phyloP scores from a whole-genome alignment of 2,797 vertebrate genomes.

The Scarus forsteni region DNA sequence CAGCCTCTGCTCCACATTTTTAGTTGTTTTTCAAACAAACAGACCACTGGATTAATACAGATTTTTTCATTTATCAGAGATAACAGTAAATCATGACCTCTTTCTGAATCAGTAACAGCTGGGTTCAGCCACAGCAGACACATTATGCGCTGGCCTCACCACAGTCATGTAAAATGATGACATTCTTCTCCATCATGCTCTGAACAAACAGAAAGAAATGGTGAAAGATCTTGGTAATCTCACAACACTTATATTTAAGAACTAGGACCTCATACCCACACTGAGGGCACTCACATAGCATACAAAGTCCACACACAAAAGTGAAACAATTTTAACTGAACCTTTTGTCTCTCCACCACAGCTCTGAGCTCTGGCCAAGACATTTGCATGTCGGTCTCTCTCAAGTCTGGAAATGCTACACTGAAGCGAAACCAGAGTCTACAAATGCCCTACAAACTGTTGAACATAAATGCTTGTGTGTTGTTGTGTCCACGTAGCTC shows the following conservation, averaged over 20 bases:
- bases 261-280: not conserved
- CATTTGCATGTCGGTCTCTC: no score
- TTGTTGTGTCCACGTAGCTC: no score
- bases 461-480: no score
- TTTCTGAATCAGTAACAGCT: not conserved
- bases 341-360: no score
- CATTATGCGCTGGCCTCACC: constrained; percentile 4
- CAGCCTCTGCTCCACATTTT: constrained; percentile 5
- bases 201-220: not conserved
- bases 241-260: not conserved
- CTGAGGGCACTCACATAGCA: not conserved
- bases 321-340: no score
- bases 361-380: no score
- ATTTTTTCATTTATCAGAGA: constrained; percentile 8
- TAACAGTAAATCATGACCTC: not conserved
- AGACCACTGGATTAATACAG: constrained; percentile 3
- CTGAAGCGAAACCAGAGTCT: no score
- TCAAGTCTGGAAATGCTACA: no score
- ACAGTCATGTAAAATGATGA: constrained; percentile 4
- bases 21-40: constrained; percentile 13
- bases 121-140: not conserved
- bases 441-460: no score
- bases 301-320: not conserved
- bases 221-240: not conserved
- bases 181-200: constrained; percentile 3